Percentiles rank a stretch among this genome's conserved stretches.
Conservation (phyloP, 1,140 invertebrate genomes). For the Tribolium madens region DNA sequence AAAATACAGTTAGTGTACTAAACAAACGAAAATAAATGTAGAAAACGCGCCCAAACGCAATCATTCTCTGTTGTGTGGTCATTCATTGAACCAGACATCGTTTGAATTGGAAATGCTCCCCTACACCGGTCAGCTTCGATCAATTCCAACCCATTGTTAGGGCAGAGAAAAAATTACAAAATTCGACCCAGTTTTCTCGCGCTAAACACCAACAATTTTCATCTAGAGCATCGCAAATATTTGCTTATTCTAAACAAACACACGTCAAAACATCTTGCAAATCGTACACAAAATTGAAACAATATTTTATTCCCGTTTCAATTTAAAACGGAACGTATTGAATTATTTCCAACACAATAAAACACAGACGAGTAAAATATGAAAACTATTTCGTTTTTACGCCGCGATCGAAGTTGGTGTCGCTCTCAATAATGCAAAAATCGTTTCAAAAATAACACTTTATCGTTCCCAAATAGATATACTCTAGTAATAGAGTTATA, state of each 20-base stretch:
- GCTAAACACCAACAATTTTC: background rate
- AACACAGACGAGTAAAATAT: background rate
- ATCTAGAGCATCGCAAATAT: background rate
- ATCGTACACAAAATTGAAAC: background rate
- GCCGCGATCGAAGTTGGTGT: too few relatives aligned
- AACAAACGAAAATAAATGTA: slow-evolving; percentile 50
- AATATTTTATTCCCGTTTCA: background rate
- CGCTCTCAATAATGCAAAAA: too few relatives aligned
- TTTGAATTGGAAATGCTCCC: slow-evolving; percentile 51
- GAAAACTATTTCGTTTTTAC: background rate
- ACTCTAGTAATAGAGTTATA: too few relatives aligned
- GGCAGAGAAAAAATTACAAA: slow-evolving; percentile 27
- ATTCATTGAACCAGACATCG: slow-evolving; percentile 51
- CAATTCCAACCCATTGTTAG: slow-evolving; percentile 24
- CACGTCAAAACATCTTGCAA: background rate
- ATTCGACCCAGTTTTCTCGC: slow-evolving; percentile 26
- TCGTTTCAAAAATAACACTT: too few relatives aligned
- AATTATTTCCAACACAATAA: background rate
- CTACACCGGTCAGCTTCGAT: slow-evolving; percentile 39
- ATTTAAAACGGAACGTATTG: background rate
- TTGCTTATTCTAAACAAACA: background rate
- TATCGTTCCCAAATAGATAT: too few relatives aligned
- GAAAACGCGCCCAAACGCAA: slow-evolving; percentile 47
- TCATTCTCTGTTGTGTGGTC: slow-evolving; percentile 48
- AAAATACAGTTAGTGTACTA: too few relatives aligned